These are phyloP conservation scores for Halocynthia roretzi DNA, from an alignment of 23 tunicate species.

Conservation along the genomic window DNA sequence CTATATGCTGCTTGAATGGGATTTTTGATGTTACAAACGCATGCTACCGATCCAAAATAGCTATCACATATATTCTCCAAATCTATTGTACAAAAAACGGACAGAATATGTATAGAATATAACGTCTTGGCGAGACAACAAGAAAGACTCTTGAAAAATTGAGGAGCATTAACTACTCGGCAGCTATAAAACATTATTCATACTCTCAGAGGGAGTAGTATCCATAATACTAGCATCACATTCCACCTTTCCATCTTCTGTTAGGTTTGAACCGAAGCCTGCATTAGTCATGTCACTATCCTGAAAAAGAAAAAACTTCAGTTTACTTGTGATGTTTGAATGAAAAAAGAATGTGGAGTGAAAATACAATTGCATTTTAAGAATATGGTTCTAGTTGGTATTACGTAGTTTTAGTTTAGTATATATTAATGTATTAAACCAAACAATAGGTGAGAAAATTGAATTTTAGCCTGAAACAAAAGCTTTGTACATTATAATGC, in stretches of 20 bases:
- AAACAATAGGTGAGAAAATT: no score
- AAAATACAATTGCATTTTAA: no score
- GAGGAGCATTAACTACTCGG: not conserved
- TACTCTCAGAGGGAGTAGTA: slow-evolving; percentile 21
- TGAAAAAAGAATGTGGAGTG: no score
- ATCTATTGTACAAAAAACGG: not conserved
- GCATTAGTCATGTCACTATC: slow-evolving; percentile 78
- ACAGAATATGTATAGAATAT: not conserved
- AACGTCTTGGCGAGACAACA: not conserved
- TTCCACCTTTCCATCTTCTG: slow-evolving; percentile 68
- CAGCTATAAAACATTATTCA: not conserved
- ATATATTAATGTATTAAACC: no score
- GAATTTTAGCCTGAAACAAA: no score
- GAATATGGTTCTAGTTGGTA: no score
- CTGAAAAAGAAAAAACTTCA: slow-evolving; percentile 12
- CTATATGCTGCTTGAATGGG: slow-evolving; percentile 73
- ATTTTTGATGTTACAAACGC: slow-evolving; percentile 57
- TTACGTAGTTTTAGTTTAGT: no score
- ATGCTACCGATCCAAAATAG: slow-evolving; percentile 81
- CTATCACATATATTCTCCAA: slow-evolving; percentile 9
- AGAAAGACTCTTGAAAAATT: not conserved
- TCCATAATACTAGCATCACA: slow-evolving; percentile 97
- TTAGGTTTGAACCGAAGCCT: slow-evolving; percentile 80
- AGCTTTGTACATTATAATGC: no score
- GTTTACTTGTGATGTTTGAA: no score